Conservation (phyloP, 2,113 vertebrate genomes). For the Perca schrenkii region DNA sequence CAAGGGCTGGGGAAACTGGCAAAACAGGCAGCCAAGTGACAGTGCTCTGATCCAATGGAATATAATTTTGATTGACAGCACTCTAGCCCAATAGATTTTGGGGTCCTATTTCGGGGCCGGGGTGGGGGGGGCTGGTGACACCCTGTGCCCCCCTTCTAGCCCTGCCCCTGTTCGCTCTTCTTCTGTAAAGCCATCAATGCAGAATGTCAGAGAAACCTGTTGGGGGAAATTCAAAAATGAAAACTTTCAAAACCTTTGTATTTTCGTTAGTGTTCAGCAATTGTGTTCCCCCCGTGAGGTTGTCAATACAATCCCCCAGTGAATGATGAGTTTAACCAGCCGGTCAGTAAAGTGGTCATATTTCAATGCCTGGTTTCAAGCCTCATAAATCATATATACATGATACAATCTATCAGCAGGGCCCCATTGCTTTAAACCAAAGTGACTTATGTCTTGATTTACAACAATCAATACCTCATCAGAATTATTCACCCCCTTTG, state of each 20-base stretch:
- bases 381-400: constrained; percentile 62
- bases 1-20: too few species aligned
- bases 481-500: constrained; percentile 71
- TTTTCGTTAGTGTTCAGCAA: constrained; percentile 39
- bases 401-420: constrained; percentile 54
- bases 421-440: constrained; percentile 40
- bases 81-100: too few species aligned
- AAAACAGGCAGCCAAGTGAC: too few species aligned
- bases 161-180: too few species aligned
- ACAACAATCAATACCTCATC: constrained; percentile 69
- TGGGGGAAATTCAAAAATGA: neutral
- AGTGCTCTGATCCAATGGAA: too few species aligned
- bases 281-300: constrained; percentile 2
- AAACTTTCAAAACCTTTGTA: neutral
- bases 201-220: neutral
- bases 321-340: constrained; percentile 58
- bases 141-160: too few species aligned
- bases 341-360: constrained; percentile 57
- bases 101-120: too few species aligned
- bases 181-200: neutral
- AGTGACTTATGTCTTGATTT: constrained; percentile 69
- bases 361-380: constrained; percentile 66
- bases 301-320: constrained; percentile 62
- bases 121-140: too few species aligned
- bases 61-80: too few species aligned